Conservation (phyloP, 2,888 invertebrate genomes). For the Apamea anceps region DNA sequence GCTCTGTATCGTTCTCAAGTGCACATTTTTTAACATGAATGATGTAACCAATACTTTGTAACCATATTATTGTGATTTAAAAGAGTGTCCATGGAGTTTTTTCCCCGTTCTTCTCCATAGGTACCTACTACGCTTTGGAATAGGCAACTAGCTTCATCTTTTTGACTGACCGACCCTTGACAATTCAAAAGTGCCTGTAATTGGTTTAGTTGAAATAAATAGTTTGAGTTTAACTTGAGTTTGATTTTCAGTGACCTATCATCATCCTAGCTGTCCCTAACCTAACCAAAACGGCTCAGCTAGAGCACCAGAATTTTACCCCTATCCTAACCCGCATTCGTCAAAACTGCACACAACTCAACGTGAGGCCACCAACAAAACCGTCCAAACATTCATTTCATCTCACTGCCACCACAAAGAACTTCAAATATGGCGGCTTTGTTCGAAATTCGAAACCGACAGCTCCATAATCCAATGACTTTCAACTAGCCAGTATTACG, state of each 20-base stretch:
- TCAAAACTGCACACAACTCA: constrained; percentile 12
- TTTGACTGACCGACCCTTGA: too few relatives aligned
- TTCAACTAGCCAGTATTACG: constrained; percentile 41
- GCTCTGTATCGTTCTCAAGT: too few relatives aligned
- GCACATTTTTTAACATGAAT: too few relatives aligned
- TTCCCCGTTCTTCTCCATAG: too few relatives aligned
- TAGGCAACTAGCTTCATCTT: too few relatives aligned
- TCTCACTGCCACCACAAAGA: constrained; percentile 23
- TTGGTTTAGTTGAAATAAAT: too few relatives aligned
- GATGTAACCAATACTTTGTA: too few relatives aligned
- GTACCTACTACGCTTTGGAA: too few relatives aligned
- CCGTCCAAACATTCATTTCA: constrained; percentile 4
- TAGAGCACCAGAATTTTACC: neutral
- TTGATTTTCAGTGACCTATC: neutral
- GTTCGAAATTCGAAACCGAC: constrained; percentile 34
- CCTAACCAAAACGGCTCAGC: neutral
- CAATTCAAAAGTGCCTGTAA: too few relatives aligned
- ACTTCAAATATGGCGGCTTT: constrained; percentile 39
- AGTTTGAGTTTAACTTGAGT: too few relatives aligned
- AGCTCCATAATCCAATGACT: constrained; percentile 59
- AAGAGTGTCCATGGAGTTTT: too few relatives aligned
- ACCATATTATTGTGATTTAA: too few relatives aligned
- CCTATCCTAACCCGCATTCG: neutral
- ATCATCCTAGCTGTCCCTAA: neutral
- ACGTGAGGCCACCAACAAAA: constrained; percentile 11